Evolutionary conservation across 2,888 invertebrate genomes (phyloP), one percentile per base, ranked within the genome.

Genomic region (Sphinx pinastri): DNA sequence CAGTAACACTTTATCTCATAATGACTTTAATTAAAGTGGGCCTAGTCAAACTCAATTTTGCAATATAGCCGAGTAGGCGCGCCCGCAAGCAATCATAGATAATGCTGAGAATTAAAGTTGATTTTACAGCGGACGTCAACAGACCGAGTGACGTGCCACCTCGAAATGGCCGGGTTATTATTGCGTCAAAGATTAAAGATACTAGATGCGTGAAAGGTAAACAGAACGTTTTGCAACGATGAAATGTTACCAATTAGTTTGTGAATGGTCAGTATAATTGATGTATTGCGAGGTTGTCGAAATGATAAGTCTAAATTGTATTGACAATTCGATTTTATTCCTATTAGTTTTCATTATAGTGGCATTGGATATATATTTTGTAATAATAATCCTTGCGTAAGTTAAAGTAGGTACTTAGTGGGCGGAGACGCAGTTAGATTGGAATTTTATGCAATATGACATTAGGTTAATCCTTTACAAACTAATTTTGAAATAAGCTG

Each of bases 101-200:
- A 71, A 76, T 70, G 68, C 71, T 74, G 74, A 63, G 68, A 75
- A 73, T 69, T 60, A 71, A 58, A 57, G 52, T 63, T 54, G 54
- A 59, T 66, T 63, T 69, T 69, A 69, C 63, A 25, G 52, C 54
- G 52, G 19, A 63, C 59, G 47, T 71, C 67, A 70, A 69, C 67
- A 54, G 70, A 45, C 16, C 71, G 67, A 72, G 67, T 70, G 69
- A 73, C 68, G 68, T 69, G 45, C 45, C 69, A 54, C 19, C 73
- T 71, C 71, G 68, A 73, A 72, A 71, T 68, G 71, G 73, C 58
- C 67, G 71, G 71, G 70, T 70, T 77, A 71, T 74, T 73, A 75
- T 82, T 81, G 77, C 80, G 80, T 81, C 81, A 83, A 79, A 78
- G 76, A 80, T 79, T 76, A 81, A 49, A 47, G 38, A 76, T 71